These are phyloP conservation scores for Platycheirus albimanus DNA, from an alignment of 2,888 invertebrate genomes.

Conservation along the genomic window DNA sequence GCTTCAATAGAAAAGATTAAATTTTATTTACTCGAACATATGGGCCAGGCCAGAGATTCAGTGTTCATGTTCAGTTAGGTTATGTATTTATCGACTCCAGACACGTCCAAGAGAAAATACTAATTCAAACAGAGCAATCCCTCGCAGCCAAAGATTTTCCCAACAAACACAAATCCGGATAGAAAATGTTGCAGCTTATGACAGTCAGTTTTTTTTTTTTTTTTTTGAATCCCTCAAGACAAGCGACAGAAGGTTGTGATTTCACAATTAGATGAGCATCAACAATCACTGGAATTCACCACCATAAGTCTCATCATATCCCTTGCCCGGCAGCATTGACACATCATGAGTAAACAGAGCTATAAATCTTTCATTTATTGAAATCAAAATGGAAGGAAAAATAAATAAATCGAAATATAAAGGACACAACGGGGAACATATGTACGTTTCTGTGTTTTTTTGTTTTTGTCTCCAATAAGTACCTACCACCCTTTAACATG, in stretches of 20 bases:
- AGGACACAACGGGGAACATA: slow-evolving; percentile 65
- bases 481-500: slow-evolving; percentile 40
- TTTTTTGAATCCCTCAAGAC: neutral
- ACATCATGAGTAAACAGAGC: slow-evolving; percentile 63
- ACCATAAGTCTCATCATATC: slow-evolving; percentile 27
- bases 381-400: slow-evolving; percentile 56
- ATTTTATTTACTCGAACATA: slow-evolving; percentile 60
- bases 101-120: slow-evolving; percentile 52
- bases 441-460: slow-evolving; percentile 58
- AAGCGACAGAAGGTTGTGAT: slow-evolving; percentile 41
- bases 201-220: neutral
- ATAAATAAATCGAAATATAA: slow-evolving; percentile 27
- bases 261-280: slow-evolving; percentile 64
- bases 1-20: slow-evolving; percentile 51
- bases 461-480: no score
- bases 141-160: slow-evolving; percentile 46
- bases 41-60: slow-evolving; percentile 35
- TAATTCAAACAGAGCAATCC: slow-evolving; percentile 40
- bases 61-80: no score
- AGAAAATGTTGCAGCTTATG: slow-evolving; percentile 43
- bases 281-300: slow-evolving; percentile 36
- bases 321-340: slow-evolving; percentile 60
- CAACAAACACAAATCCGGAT: slow-evolving; percentile 47
- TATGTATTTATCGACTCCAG: slow-evolving; percentile 48
- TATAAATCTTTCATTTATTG: slow-evolving; percentile 73